Conservation (phyloP, 2,888 invertebrate genomes). For the Mimumesa dahlbomi region DNA sequence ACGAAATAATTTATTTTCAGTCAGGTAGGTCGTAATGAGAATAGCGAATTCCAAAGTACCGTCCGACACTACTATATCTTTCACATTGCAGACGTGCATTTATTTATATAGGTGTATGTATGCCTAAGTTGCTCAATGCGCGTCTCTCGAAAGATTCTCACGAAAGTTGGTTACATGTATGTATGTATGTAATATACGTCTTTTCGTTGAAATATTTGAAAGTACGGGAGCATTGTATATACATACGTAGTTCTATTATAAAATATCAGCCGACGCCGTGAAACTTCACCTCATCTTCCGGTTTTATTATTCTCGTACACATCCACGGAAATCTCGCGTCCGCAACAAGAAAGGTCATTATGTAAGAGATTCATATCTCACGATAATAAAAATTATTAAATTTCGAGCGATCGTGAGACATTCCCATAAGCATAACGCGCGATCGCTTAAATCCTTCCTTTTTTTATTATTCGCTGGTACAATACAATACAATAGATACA, state of each 20-base stretch:
- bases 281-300: constrained; percentile 12
- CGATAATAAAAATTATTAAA: constrained; percentile 24
- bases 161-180: too few species aligned
- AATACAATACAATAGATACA: too few species aligned
- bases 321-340: constrained; percentile 1
- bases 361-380: constrained; percentile 24
- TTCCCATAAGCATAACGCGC: constrained; percentile 8
- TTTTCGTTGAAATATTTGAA: neutral
- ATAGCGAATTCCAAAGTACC: neutral
- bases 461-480: too few species aligned
- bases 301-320: constrained; percentile 14
- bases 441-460: too few species aligned
- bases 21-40: too few species aligned
- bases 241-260: neutral
- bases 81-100: neutral
- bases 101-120: constrained; percentile 2
- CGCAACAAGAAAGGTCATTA: constrained; percentile 16
- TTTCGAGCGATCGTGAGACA: constrained; percentile 9
- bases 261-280: neutral
- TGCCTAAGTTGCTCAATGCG: neutral
- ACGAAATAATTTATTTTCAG: too few species aligned
- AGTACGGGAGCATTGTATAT: neutral
- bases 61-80: neutral
- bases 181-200: too few species aligned
- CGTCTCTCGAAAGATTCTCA: constrained; percentile 2